A percentile compares a stretch with the other conserved stretches of the same genome.
Conservation (phyloP, 2,113 vertebrate species). For the Leiothrix lutea region DNA sequence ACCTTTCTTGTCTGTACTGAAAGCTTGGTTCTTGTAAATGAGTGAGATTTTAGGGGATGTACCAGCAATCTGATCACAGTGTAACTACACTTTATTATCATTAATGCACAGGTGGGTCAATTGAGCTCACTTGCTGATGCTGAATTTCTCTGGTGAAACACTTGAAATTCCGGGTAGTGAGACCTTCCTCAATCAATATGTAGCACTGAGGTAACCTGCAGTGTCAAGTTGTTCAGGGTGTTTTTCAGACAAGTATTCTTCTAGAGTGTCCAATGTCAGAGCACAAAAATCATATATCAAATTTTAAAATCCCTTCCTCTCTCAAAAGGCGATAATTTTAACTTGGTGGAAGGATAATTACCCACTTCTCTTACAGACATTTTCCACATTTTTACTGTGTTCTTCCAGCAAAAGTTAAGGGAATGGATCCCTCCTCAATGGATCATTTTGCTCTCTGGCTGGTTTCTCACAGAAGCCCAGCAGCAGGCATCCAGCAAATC, state of each 20-base stretch:
- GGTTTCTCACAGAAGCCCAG: background rate
- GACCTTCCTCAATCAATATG: conserved; percentile 1
- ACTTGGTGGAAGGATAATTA: background rate
- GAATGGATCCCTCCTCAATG: background rate
- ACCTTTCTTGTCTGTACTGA: background rate
- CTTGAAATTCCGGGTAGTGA: conserved; percentile 32
- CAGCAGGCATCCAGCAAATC: background rate
- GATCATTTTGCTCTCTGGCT: background rate
- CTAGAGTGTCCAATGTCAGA: background rate
- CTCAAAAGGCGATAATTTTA: conserved; percentile 27
- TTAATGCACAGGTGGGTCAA: background rate
- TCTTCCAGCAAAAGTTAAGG: background rate
- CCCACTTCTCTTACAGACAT: background rate
- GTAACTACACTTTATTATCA: background rate
- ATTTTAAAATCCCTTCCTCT: background rate
- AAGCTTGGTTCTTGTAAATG: background rate
- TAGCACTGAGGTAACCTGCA: background rate
- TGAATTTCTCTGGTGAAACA: conserved; percentile 15
- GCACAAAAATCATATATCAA: background rate
- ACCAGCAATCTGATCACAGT: background rate
- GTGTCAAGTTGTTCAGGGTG: background rate
- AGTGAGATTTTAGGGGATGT: background rate
- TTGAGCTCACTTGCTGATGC: background rate
- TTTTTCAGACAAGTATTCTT: background rate
- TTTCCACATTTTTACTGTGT: background rate